These are phyloP conservation scores for Opisthocomus hoazin DNA, from an alignment of 2,113 vertebrate genomes.

Conservation along the genomic window DNA sequence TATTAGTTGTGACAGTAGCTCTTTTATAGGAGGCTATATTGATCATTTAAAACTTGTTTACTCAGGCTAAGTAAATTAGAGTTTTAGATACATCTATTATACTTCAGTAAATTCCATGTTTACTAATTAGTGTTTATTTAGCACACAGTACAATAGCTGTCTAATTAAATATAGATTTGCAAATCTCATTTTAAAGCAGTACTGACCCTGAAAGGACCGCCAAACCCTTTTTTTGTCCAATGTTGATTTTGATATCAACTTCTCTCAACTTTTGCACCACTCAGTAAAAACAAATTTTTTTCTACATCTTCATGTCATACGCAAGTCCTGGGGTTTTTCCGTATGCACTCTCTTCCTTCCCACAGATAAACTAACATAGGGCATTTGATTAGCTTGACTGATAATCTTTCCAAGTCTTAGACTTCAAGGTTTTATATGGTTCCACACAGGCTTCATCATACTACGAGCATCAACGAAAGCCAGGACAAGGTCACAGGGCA, in stretches of 20 bases:
- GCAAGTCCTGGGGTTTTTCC: not conserved
- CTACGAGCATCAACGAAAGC: not conserved
- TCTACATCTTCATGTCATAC: not conserved
- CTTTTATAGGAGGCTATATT: not conserved
- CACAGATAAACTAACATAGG: not conserved
- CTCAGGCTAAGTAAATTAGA: not conserved
- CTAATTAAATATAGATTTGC: constrained; percentile 21
- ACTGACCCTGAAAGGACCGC: not conserved
- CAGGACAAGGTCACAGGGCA: not conserved
- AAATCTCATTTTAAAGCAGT: constrained; percentile 30
- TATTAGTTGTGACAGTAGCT: not conserved
- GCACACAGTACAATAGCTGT: not conserved
- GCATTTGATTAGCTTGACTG: not conserved
- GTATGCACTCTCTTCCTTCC: not conserved
- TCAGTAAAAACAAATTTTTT: not conserved
- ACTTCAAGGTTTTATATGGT: not conserved
- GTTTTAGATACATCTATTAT: not conserved
- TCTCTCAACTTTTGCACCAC: not conserved
- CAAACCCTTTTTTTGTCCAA: not conserved
- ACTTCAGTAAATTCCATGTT: constrained; percentile 13
- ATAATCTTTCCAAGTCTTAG: not conserved
- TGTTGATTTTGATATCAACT: not conserved
- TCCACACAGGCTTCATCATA: not conserved
- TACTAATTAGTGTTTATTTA: constrained; percentile 30
- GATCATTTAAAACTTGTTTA: not conserved